phyloP scores from a whole-genome alignment of 2,113 vertebrate species.

The Scytalopus superciliaris region DNA sequence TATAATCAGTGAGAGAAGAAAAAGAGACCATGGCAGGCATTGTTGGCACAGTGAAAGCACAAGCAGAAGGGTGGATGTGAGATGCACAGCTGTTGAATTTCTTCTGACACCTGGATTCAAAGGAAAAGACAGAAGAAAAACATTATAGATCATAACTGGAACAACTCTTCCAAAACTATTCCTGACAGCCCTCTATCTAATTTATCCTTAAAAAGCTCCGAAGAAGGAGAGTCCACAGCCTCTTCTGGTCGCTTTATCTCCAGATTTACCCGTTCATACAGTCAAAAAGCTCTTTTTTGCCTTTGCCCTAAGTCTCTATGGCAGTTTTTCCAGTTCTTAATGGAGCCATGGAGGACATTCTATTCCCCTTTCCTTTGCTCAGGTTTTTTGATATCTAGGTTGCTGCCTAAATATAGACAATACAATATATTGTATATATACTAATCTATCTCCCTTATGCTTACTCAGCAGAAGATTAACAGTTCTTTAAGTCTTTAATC shows the following conservation, averaged over 20 bases:
- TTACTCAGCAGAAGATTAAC: background rate
- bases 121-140: conserved; percentile 15
- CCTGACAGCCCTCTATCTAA: background rate
- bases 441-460: background rate
- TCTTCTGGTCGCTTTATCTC: background rate
- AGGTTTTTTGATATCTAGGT: background rate
- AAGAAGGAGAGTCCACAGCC: background rate
- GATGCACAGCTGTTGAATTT: background rate
- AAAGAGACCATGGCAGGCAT: background rate
- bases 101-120: conserved; percentile 1
- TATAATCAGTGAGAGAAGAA: background rate
- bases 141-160: background rate
- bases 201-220: background rate
- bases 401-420: background rate
- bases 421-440: background rate
- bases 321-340: background rate
- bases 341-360: background rate
- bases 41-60: background rate
- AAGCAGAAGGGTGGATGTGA: background rate
- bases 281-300: background rate
- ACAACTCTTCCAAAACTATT: background rate
- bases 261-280: background rate
- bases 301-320: background rate
- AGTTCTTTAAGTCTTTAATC: background rate
- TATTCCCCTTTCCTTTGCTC: background rate